These are phyloP conservation scores for Epinephelus moara DNA, from an alignment of 2,113 vertebrate species.

Conservation along the genomic window DNA sequence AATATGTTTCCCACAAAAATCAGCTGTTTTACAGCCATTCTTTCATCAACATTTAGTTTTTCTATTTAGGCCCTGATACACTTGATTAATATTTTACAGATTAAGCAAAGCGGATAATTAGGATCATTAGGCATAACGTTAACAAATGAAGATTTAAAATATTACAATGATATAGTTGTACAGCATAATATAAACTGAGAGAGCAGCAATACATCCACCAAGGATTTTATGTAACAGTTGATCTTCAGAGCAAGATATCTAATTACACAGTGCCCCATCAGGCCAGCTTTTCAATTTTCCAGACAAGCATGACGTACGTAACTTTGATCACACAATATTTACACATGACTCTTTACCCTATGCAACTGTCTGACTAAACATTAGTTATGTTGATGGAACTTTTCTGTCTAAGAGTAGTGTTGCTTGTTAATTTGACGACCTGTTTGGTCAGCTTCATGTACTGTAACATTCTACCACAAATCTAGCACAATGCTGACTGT, in stretches of 20 bases:
- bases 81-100: background rate
- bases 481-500: background rate
- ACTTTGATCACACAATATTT: background rate
- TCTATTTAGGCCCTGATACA: background rate
- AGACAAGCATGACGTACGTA: background rate
- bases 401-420: background rate
- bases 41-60: background rate
- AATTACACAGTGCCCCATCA: background rate
- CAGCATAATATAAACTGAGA: background rate
- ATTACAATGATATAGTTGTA: background rate
- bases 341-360: background rate
- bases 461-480: background rate
- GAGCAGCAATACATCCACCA: background rate
- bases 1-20: background rate
- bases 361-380: background rate
- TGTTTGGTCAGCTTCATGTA: background rate
- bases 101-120: background rate
- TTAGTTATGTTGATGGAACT: background rate
- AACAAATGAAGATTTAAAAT: background rate
- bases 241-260: background rate
- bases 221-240: background rate
- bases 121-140: background rate
- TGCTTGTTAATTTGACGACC: background rate
- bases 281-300: background rate
- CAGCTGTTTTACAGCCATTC: conserved; percentile 3